A percentile compares a stretch with the other conserved stretches of the same genome.
phyloP scores from a whole-genome alignment of 2,888 invertebrate genomes.

The Hyles lineata region DNA sequence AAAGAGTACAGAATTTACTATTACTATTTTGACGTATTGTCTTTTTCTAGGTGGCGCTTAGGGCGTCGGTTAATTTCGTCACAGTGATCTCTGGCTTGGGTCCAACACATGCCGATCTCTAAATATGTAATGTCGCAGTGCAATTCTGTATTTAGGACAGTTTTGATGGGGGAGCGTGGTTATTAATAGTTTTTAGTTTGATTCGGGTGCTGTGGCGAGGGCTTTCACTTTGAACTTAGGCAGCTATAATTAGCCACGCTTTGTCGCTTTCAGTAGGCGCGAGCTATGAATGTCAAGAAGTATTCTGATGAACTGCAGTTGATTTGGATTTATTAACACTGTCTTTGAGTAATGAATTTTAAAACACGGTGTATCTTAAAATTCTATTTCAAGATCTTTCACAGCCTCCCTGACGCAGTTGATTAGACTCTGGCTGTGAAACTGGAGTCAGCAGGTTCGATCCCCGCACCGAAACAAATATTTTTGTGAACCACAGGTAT shows the following conservation, averaged over 20 bases:
- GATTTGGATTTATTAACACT: slow-evolving; percentile 10
- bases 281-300: slow-evolving; percentile 18
- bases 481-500: no score
- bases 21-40: slow-evolving; percentile 12
- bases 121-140: slow-evolving; percentile 75
- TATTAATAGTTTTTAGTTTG: slow-evolving; percentile 50
- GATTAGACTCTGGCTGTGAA: no score
- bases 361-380: background rate
- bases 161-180: slow-evolving; percentile 68
- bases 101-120: slow-evolving; percentile 74
- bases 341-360: background rate
- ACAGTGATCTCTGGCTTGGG: slow-evolving; percentile 66
- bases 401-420: no score
- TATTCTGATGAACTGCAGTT: slow-evolving; percentile 1
- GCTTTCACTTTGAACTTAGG: slow-evolving; percentile 17
- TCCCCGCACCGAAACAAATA: no score
- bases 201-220: slow-evolving; percentile 5
- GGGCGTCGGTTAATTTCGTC: slow-evolving; percentile 65
- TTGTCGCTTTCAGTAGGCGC: background rate
- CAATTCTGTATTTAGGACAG: slow-evolving; percentile 78
- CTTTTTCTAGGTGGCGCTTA: slow-evolving; percentile 59
- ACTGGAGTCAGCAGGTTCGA: no score
- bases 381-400: no score
- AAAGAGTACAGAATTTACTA: slow-evolving; percentile 24
- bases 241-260: slow-evolving; percentile 4